A percentile compares a stretch with the other conserved stretches of the same genome.
Evolutionary conservation across 1,140 invertebrate genomes (phyloP).

Genomic region (Mesaphorura yosii): DNA sequence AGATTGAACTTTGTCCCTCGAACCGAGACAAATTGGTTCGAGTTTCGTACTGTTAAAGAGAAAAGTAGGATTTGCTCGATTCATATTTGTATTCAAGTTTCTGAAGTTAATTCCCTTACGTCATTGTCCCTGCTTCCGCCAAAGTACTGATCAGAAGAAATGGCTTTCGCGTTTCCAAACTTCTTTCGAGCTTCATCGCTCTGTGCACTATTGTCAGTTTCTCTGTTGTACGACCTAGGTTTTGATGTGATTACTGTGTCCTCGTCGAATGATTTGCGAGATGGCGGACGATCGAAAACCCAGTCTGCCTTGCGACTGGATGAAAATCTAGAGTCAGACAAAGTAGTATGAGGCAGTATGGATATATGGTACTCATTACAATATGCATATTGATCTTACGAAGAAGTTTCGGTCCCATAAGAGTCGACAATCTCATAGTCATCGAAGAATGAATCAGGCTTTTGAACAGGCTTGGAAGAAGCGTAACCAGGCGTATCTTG

Average conservation of each 20-base stretch:
- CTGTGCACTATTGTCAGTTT: conserved; percentile 13
- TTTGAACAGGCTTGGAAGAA: conserved; percentile 34
- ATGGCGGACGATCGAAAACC: conserved; percentile 19
- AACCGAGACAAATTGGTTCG: conserved; percentile 60
- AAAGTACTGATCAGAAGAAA: conserved; percentile 94
- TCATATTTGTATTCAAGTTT: not conserved
- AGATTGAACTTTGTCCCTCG: conserved; percentile 84
- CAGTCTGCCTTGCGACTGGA: conserved; percentile 18
- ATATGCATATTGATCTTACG: no score
- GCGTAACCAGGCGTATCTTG: conserved; percentile 53
- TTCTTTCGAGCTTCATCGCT: conserved; percentile 73
- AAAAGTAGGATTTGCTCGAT: conserved; percentile 6
- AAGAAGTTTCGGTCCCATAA: no score
- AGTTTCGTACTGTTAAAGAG: conserved; percentile 46
- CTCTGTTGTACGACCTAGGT: conserved; percentile 2
- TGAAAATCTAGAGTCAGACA: conserved; percentile 3
- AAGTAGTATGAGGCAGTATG: not conserved
- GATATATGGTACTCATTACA: no score
- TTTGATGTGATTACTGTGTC: conserved; percentile 13
- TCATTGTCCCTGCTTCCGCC: conserved; percentile 57
- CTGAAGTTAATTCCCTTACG: conserved; percentile 35
- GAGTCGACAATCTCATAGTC: conserved; percentile 29
- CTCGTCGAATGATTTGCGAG: conserved; percentile 12
- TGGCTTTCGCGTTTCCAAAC: conserved; percentile 91
- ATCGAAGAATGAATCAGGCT: conserved; percentile 29